Evolutionary conservation across 2,888 invertebrate genomes (phyloP).

Genomic region (Ornithoptera alexandrae): DNA sequence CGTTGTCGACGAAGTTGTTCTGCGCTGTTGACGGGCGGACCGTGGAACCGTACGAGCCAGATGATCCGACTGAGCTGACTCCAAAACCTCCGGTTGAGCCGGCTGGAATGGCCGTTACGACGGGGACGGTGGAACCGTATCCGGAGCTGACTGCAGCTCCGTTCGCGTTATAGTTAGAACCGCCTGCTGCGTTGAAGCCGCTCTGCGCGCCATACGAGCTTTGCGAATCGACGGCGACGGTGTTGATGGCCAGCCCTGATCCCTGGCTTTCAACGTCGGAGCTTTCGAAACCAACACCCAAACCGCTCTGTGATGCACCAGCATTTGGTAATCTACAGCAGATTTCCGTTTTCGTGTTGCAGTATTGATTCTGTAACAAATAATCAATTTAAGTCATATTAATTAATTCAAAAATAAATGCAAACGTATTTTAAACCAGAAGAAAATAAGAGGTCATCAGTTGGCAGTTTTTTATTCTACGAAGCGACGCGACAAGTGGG

Average conservation of each 20-base stretch:
- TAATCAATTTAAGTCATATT: too few species aligned
- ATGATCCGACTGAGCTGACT: slow-evolving; percentile 2
- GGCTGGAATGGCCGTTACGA: slow-evolving; percentile 12
- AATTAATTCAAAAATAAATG: neutral
- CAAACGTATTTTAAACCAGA: slow-evolving; percentile 6
- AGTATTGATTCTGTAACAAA: slow-evolving; percentile 73
- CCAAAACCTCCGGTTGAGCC: slow-evolving; percentile 6
- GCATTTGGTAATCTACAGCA: slow-evolving; percentile 67
- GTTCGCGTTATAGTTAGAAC: slow-evolving; percentile 32
- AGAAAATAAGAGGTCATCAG: neutral
- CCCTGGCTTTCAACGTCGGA: slow-evolving; percentile 50
- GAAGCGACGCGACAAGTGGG: too few species aligned
- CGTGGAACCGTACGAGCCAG: slow-evolving; percentile 43
- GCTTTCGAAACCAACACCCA: slow-evolving; percentile 55
- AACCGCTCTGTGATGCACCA: slow-evolving; percentile 49
- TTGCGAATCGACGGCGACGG: neutral
- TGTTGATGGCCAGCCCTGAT: slow-evolving; percentile 23
- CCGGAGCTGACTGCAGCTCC: slow-evolving; percentile 21
- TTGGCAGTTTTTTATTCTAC: too few species aligned
- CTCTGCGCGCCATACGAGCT: slow-evolving; percentile 13
- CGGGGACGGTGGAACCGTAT: slow-evolving; percentile 18
- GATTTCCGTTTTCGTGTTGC: slow-evolving; percentile 67
- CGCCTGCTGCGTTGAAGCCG: neutral
- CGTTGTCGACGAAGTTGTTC: slow-evolving; percentile 63
- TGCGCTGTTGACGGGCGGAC: slow-evolving; percentile 52